Evolutionary conservation across 2,888 invertebrate genomes (phyloP).

Genomic region (Pyrrhosoma nymphula): DNA sequence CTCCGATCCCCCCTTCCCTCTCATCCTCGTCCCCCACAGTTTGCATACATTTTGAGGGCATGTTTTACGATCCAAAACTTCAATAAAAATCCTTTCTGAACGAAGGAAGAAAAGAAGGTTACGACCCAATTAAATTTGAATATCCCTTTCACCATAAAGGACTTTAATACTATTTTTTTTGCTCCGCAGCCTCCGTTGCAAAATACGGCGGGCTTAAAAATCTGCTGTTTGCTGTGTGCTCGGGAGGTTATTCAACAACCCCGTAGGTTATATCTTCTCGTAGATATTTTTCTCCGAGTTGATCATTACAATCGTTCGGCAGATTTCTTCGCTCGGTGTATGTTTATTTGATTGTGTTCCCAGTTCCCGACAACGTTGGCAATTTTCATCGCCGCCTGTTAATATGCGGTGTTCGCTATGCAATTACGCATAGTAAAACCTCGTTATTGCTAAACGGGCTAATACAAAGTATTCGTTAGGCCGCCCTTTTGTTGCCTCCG

Average conservation of each 20-base stretch:
- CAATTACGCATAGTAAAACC: slow-evolving; percentile 14
- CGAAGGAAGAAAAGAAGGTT: slow-evolving; percentile 8
- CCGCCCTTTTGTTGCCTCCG: not conserved
- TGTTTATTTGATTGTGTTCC: not conserved
- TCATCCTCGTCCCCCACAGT: not conserved
- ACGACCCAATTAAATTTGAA: slow-evolving; percentile 39
- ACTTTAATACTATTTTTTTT: slow-evolving; percentile 9
- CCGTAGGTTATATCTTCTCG: not conserved
- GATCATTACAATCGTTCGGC: not conserved
- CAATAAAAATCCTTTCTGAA: slow-evolving; percentile 19
- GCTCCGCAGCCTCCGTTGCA: not conserved
- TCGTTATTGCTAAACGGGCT: slow-evolving; percentile 11
- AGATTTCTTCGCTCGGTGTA: not conserved
- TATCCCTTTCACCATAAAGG: slow-evolving; percentile 29
- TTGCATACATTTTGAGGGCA: slow-evolving; percentile 21
- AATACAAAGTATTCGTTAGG: not conserved
- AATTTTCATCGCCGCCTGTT: not conserved
- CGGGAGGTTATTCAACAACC: slow-evolving; percentile 3
- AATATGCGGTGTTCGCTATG: not conserved
- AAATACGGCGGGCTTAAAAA: not conserved
- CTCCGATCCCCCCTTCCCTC: not conserved
- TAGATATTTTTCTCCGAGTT: not conserved
- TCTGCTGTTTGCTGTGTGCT: not conserved
- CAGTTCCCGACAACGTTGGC: not conserved
- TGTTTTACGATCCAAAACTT: slow-evolving; percentile 7